These are phyloP conservation scores for Piscicola geometra DNA, from an alignment of 2,888 invertebrate genomes.

Conservation along the genomic window DNA sequence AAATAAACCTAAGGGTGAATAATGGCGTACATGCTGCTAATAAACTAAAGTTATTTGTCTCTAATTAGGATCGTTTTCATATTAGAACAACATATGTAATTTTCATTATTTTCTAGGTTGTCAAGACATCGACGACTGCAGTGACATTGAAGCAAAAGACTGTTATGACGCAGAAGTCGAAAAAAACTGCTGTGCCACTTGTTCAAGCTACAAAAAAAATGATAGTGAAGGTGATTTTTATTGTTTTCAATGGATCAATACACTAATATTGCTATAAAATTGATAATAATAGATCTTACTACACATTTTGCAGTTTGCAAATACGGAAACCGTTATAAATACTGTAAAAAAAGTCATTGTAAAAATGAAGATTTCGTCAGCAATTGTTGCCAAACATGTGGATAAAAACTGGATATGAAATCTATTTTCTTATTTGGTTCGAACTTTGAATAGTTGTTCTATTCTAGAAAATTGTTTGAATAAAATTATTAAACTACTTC, in stretches of 20 bases:
- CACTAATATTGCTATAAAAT: too few species aligned
- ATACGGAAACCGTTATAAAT: background rate
- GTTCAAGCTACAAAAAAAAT: background rate
- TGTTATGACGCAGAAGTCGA: background rate
- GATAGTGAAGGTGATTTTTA: background rate
- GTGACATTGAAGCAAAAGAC: background rate
- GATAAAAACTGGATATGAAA: background rate
- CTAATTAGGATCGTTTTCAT: background rate
- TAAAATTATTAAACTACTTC: too few species aligned
- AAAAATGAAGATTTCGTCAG: background rate
- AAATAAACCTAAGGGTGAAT: background rate
- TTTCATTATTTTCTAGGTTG: background rate
- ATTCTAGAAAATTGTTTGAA: too few species aligned
- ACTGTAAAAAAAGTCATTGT: background rate
- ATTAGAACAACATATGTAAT: background rate
- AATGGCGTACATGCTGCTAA: background rate
- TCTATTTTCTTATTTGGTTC: too few species aligned
- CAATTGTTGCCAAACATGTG: background rate
- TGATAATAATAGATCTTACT: background rate
- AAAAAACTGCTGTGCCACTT: slow-evolving; percentile 1
- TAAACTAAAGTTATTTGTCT: background rate
- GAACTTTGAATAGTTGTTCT: too few species aligned
- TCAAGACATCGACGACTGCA: slow-evolving; percentile 1
- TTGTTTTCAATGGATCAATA: background rate
- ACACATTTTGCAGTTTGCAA: background rate